phyloP scores from a whole-genome alignment of 2,113 vertebrate genomes.

The Gallinago undulata region DNA sequence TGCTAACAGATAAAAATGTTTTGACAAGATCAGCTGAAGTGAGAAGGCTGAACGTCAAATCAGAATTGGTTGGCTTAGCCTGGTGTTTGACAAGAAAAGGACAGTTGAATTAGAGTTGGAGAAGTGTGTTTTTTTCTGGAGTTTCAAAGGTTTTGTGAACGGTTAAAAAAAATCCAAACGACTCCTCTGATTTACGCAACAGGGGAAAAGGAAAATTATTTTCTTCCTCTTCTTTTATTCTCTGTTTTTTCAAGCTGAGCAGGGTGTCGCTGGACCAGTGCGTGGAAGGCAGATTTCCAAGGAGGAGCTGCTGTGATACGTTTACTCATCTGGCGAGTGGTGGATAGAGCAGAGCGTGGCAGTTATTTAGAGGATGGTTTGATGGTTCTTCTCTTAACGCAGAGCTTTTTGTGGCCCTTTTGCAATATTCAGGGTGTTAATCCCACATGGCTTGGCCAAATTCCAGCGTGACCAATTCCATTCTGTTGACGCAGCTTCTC shows the following conservation, averaged over 20 bases:
- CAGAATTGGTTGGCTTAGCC: background rate
- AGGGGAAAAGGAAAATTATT: background rate
- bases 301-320: background rate
- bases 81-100: background rate
- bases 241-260: background rate
- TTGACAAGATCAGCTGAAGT: background rate
- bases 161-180: background rate
- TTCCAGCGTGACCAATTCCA: background rate
- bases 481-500: background rate
- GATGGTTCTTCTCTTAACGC: background rate
- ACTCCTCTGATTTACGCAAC: background rate
- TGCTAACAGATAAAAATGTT: background rate
- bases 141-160: background rate
- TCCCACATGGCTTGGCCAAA: slow-evolving; percentile 9
- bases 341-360: background rate
- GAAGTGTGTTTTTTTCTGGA: background rate
- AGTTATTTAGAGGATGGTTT: background rate
- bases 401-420: background rate
- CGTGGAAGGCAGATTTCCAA: background rate
- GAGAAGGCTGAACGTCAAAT: background rate
- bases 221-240: background rate
- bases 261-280: background rate
- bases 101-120: background rate
- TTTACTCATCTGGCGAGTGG: background rate
- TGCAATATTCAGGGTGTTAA: slow-evolving; percentile 8